Evolutionary conservation across 2,797 vertebrate genomes (phyloP).

Genomic region (Poeciliopsis turneri): DNA sequence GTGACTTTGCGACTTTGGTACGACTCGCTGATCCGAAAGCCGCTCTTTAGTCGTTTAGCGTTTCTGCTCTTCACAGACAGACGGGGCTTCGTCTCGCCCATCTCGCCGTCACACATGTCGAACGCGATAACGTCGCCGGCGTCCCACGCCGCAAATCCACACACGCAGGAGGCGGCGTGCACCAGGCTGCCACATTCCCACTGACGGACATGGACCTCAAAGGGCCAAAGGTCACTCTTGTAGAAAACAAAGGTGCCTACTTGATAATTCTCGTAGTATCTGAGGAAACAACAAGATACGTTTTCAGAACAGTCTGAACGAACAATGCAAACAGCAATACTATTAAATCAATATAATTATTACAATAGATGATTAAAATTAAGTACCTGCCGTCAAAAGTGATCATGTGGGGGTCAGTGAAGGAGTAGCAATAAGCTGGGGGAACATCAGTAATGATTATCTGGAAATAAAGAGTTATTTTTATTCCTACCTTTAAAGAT

Average conservation of each 20-base stretch:
- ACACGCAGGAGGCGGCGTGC: conserved; percentile 84
- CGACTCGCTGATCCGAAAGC: conserved; percentile 85
- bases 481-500: neutral
- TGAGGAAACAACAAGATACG: conserved; percentile 44
- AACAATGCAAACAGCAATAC: neutral
- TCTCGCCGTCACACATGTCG: conserved; percentile 88
- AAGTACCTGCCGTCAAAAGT: conserved; percentile 93
- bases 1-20: conserved; percentile 93
- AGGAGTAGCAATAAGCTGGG: conserved; percentile 87
- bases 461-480: conserved; percentile 71
- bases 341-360: neutral
- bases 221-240: conserved; percentile 80
- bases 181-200: conserved; percentile 88
- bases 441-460: conserved; percentile 84
- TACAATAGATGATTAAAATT: neutral
- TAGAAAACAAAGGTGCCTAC: conserved; percentile 89
- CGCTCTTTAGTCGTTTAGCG: conserved; percentile 53
- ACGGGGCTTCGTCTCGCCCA: conserved; percentile 81
- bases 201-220: conserved; percentile 88
- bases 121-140: conserved; percentile 81
- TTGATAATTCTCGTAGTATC: conserved; percentile 86
- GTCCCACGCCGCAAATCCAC: conserved; percentile 86
- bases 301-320: neutral
- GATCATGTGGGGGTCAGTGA: conserved; percentile 90
- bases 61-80: conserved; percentile 84